Evolutionary conservation across 2,113 vertebrate genomes (phyloP).

Genomic region (Leuciscus idus): DNA sequence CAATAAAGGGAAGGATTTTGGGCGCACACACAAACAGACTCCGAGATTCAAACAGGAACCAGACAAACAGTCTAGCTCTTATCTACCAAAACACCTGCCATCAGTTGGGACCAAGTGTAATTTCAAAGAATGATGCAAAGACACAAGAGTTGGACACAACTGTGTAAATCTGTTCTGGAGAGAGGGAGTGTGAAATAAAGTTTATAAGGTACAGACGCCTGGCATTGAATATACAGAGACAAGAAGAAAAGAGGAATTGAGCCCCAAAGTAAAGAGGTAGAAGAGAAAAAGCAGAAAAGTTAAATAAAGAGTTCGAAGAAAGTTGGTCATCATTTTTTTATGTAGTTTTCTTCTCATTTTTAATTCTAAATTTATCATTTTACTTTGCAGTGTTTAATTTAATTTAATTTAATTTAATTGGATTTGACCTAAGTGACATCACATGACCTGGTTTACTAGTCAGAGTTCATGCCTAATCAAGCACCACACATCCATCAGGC

Average conservation of each 20-base stretch:
- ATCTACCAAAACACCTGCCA: slow-evolving; percentile 56
- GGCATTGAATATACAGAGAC: slow-evolving; percentile 3
- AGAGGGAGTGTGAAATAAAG: not conserved
- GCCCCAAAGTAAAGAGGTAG: not conserved
- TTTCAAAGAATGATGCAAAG: slow-evolving; percentile 32
- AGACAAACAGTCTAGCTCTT: slow-evolving; percentile 42
- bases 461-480: slow-evolving; percentile 16
- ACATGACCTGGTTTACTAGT: slow-evolving; percentile 30
- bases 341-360: not conserved
- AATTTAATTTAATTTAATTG: too few species aligned
- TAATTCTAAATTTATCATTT: too few species aligned
- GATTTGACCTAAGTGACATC: not conserved
- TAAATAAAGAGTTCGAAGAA: slow-evolving; percentile 28
- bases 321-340: not conserved
- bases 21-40: not conserved
- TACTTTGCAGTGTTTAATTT: too few species aligned
- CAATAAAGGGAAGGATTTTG: not conserved
- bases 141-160: not conserved
- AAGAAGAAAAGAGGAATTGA: not conserved
- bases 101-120: slow-evolving; percentile 34
- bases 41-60: slow-evolving; percentile 17
- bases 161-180: not conserved
- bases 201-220: not conserved
- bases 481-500: slow-evolving; percentile 19
- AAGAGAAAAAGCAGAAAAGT: not conserved